Evolutionary conservation across 2,888 invertebrate genomes (phyloP), one percentile per base, ranked within the genome.

Genomic region (Pyrgus malvae): DNA sequence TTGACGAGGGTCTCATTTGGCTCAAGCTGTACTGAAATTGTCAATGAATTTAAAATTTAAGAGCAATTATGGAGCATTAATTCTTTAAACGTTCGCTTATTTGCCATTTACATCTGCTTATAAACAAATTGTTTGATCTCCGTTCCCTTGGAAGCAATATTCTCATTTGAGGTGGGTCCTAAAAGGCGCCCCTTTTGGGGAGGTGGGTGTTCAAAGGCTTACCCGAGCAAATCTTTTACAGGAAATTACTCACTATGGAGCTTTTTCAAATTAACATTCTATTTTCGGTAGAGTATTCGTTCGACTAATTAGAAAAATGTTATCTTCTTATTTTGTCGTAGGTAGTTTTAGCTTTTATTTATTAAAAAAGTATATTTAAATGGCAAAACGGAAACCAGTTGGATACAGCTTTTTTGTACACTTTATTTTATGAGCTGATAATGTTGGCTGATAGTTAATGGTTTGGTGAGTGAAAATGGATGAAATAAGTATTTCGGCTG

Each of bases 161-260:
- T 42, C 38, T 54, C 45, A 49, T 58, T 50, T 54, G 59, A 56
- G 55, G 48, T 38, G 27, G 41, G 38, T 27, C 42, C 50, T 45
- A 38, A 53, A 31, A 31, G 14, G 27, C 42, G 42, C 35, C 42
- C 21, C 21, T 11, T 51, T 38, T 9, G 59, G 51, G 65, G 68
- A 62, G 62, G 61, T 63, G 62, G 63, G 65, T 51, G 58, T 60
- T 70, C 61, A 67, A 68, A 72, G 64, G 60, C 60, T 68, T 61
- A 48, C 45, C 56, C 50, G 53, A 55, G 56, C 50, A 58, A 61
- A 57, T 55, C 38, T 31, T 57, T 66, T 61, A 53, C 49, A 50
- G 56, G 53, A 66, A 70, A 69, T 66, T 63, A 62, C 58, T 63
- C 27, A 19, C 17, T 19, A 35, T 42, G 16, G 25, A 48, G 48